Evolutionary conservation across 1,140 invertebrate species (phyloP).

Genomic region (Papilio polyxenes): DNA sequence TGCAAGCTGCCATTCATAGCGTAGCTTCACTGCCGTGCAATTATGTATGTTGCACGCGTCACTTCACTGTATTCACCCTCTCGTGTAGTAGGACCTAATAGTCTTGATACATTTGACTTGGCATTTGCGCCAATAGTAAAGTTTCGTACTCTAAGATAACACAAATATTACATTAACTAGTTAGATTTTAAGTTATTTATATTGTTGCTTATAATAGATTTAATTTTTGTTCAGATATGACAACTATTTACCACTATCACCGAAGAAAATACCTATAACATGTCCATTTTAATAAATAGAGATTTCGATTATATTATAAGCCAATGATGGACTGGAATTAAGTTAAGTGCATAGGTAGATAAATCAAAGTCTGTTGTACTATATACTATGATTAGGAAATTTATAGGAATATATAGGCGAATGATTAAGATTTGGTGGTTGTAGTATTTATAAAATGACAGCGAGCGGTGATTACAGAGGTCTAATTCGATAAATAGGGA

Average conservation of each 20-base stretch:
- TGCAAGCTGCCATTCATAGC: slow-evolving; percentile 40
- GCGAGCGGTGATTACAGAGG: slow-evolving; percentile 70
- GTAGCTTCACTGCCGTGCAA: slow-evolving; percentile 43
- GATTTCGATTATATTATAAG: no score
- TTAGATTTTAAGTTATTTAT: no score
- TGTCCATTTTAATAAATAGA: no score
- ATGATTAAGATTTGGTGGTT: slow-evolving; percentile 46
- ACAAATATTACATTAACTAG: no score
- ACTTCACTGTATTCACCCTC: slow-evolving; percentile 51
- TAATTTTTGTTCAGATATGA: no score
- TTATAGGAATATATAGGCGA: slow-evolving; percentile 29
- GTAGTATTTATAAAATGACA: slow-evolving; percentile 51
- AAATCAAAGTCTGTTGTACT: neutral
- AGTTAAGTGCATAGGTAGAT: neutral
- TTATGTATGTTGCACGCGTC: slow-evolving; percentile 61
- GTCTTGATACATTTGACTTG: slow-evolving; percentile 45
- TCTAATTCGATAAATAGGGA: slow-evolving; percentile 75
- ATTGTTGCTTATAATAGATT: no score
- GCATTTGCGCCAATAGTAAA: neutral
- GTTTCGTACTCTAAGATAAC: no score
- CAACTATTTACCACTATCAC: no score
- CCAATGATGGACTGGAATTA: no score
- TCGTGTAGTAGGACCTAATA: slow-evolving; percentile 22
- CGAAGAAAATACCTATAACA: no score
- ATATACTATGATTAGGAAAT: no score